Evolutionary conservation across 2,888 invertebrate species (phyloP).

Genomic region (Ditula angustiorana): DNA sequence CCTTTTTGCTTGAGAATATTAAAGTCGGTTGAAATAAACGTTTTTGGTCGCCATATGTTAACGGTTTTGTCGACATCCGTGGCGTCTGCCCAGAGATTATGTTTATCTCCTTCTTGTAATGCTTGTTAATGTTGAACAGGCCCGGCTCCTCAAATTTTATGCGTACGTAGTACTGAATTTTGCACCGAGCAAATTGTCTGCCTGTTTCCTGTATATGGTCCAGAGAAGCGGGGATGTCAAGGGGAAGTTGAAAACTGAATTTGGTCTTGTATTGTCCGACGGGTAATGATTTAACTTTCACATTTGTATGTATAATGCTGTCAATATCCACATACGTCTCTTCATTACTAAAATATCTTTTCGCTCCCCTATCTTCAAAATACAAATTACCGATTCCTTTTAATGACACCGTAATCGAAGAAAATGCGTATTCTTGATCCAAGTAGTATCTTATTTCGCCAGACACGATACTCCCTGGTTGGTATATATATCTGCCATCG

Average conservation of each 20-base stretch:
- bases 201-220: conserved; percentile 3
- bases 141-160: conserved; percentile 28
- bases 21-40: conserved; percentile 18
- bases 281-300: conserved; percentile 7
- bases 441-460: conserved; percentile 27
- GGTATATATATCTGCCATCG: conserved; percentile 9
- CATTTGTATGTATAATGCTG: conserved; percentile 18
- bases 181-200: conserved; percentile 12
- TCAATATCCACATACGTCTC: conserved; percentile 25
- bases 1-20: conserved; percentile 32
- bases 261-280: conserved; percentile 20
- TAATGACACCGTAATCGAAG: conserved; percentile 26
- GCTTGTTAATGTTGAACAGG: conserved; percentile 18
- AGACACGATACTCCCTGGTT: conserved; percentile 22
- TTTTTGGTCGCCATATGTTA: conserved; percentile 23
- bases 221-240: conserved; percentile 22
- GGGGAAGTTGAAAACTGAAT: conserved; percentile 24
- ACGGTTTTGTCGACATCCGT: conserved; percentile 7
- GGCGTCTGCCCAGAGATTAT: conserved; percentile 24
- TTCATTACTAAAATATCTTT: neutral
- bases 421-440: conserved; percentile 29
- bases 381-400: conserved; percentile 25
- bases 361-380: conserved; percentile 15
- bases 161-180: conserved; percentile 25
- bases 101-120: conserved; percentile 28